phyloP scores from a whole-genome alignment of 1,140 invertebrate genomes.

The Ditylenchus dipsaci region DNA sequence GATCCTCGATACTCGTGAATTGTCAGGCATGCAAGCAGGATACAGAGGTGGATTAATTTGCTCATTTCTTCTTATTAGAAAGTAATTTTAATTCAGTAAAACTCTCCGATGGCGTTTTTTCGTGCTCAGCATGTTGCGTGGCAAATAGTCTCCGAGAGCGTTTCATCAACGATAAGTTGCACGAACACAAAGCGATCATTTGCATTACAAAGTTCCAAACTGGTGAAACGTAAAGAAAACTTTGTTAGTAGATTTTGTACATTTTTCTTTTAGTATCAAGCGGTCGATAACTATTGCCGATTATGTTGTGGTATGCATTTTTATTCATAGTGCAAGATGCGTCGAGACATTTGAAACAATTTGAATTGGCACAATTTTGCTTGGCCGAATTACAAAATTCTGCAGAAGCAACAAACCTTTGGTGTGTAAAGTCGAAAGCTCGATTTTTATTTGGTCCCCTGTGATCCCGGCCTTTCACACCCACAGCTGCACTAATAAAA shows the following conservation, averaged over 20 bases:
- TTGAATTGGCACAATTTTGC: not conserved
- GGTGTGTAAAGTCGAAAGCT: no score
- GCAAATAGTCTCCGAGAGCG: slow-evolving; percentile 12
- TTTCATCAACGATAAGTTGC: slow-evolving; percentile 26
- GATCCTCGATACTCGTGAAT: slow-evolving; percentile 17
- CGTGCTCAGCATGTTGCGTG: slow-evolving; percentile 19
- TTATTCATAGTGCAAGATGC: not conserved
- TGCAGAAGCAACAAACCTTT: no score
- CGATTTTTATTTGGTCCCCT: no score
- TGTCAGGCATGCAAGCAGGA: not conserved
- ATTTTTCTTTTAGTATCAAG: slow-evolving; percentile 29
- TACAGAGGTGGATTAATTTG: not conserved
- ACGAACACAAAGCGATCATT: slow-evolving; percentile 33
- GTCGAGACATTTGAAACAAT: not conserved
- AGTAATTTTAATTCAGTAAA: slow-evolving; percentile 19
- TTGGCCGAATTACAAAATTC: no score
- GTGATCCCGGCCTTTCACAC: no score
- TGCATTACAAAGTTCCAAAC: slow-evolving; percentile 12
- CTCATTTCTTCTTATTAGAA: no score
- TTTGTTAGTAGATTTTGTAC: not conserved
- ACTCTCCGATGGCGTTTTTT: slow-evolving; percentile 35
- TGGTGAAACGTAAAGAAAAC: not conserved
- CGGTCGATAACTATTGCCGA: slow-evolving; percentile 26
- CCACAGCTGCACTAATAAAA: no score
- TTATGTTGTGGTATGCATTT: slow-evolving; percentile 16